phyloP scores from a whole-genome alignment of 2,113 vertebrate genomes.

The Narcine bancroftii region DNA sequence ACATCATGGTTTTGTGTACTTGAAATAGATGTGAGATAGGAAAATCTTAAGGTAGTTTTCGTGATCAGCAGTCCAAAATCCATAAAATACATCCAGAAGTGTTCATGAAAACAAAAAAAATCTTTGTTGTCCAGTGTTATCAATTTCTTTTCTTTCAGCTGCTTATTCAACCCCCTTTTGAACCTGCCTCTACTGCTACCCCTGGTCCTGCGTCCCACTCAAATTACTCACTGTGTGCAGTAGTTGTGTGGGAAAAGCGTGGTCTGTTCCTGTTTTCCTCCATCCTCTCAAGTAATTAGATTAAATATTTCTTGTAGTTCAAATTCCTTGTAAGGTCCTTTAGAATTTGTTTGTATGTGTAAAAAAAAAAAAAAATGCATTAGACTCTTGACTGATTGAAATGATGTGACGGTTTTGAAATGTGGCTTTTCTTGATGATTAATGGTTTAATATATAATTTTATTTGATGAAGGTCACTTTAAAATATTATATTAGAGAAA shows the following conservation, averaged over 20 bases:
- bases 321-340: neutral
- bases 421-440: constrained; percentile 45
- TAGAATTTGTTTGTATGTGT: neutral
- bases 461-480: constrained; percentile 45
- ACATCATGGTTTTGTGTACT: no score
- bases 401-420: constrained; percentile 42
- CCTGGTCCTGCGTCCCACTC: no score
- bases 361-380: neutral
- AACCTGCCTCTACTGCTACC: no score
- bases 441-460: constrained; percentile 42
- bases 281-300: neutral
- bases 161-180: no score
- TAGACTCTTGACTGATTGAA: constrained; percentile 23
- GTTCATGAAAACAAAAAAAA: no score
- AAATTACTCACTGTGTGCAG: no score
- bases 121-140: no score
- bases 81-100: no score
- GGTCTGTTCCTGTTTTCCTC: neutral
- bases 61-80: no score
- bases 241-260: neutral
- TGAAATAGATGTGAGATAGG: no score
- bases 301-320: constrained; percentile 1
- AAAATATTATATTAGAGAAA: constrained; percentile 39
- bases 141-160: no score
- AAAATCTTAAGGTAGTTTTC: no score